Evolutionary conservation across 2,888 invertebrate species (phyloP).

Genomic region (Tetranychus truncatus): DNA sequence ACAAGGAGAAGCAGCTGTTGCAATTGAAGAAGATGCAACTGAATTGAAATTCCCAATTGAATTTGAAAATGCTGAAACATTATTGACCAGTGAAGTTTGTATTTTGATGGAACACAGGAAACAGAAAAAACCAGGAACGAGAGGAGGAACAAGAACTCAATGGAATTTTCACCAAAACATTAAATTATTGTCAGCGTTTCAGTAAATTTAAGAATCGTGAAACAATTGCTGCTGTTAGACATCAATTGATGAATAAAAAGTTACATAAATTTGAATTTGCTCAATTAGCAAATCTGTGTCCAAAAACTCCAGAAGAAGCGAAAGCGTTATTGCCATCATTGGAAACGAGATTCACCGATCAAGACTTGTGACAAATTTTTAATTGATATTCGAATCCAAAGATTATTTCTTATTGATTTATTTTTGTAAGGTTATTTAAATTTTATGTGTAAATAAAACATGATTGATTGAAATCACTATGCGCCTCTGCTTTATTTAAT

Average conservation of each 20-base stretch:
- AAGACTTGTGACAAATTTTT: conserved; percentile 81
- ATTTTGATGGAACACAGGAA: conserved; percentile 92
- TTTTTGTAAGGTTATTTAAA: too few species aligned
- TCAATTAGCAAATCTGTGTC: conserved; percentile 90
- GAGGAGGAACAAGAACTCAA: conserved; percentile 97
- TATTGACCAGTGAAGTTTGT: conserved; percentile 83
- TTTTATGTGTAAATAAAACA: too few species aligned
- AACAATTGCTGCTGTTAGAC: conserved; percentile 85
- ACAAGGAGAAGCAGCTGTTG: conserved; percentile 27
- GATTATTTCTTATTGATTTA: conserved; percentile 74
- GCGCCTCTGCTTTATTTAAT: too few species aligned
- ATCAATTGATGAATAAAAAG: conserved; percentile 77
- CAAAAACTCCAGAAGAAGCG: conserved; percentile 93
- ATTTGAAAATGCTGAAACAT: conserved; percentile 93
- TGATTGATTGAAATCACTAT: too few species aligned
- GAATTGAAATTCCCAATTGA: conserved; percentile 96
- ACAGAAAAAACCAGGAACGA: conserved; percentile 87
- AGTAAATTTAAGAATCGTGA: conserved; percentile 95
- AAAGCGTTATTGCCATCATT: conserved; percentile 90
- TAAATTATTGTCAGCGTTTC: conserved; percentile 85
- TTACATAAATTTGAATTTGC: conserved; percentile 95
- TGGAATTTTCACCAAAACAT: conserved; percentile 92
- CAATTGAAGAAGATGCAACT: conserved; percentile 85
- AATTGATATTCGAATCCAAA: conserved; percentile 95
- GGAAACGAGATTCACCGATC: conserved; percentile 92